Percentiles rank a stretch among this genome's conserved stretches.
Conservation (phyloP, 2,797 vertebrate genomes). For the Notolabrus celidotus region DNA sequence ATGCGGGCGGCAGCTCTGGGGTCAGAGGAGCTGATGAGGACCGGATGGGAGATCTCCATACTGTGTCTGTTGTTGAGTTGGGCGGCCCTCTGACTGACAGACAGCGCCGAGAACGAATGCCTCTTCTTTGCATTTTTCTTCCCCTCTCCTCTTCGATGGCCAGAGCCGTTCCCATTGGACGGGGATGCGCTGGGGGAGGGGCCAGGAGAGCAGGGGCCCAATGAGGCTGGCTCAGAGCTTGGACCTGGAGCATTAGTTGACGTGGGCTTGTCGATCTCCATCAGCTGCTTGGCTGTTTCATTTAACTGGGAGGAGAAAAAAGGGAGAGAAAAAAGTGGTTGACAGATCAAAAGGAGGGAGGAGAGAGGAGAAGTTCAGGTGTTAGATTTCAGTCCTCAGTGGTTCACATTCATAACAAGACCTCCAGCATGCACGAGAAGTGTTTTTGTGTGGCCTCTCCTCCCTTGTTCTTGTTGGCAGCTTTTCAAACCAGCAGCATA, state of each 20-base stretch:
- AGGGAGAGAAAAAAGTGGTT: slow-evolving; percentile 1
- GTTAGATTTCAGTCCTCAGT: slow-evolving; percentile 43
- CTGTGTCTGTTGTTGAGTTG: slow-evolving; percentile 96
- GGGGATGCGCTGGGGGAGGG: slow-evolving; percentile 76
- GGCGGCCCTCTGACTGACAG: slow-evolving; percentile 95
- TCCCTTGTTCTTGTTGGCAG: slow-evolving; percentile 53
- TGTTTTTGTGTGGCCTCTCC: slow-evolving; percentile 48
- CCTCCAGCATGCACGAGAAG: slow-evolving; percentile 25
- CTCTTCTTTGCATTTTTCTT: slow-evolving; percentile 99
- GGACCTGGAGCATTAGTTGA: slow-evolving; percentile 81
- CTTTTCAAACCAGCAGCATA: slow-evolving; percentile 55
- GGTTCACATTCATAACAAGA: slow-evolving; percentile 42
- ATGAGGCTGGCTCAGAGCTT: slow-evolving; percentile 77
- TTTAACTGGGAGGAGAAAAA: slow-evolving; percentile 87
- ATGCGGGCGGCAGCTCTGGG: slow-evolving; percentile 95
- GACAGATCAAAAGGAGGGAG: slow-evolving; percentile 11
- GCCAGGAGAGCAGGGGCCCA: slow-evolving; percentile 78
- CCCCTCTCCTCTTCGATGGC: slow-evolving; percentile 89
- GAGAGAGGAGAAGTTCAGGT: slow-evolving; percentile 24
- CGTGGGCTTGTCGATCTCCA: slow-evolving; percentile 95
- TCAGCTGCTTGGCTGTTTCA: slow-evolving; percentile 96
- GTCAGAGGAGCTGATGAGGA: slow-evolving; percentile 97
- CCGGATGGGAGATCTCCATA: slow-evolving; percentile 98
- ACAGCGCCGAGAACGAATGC: slow-evolving; percentile 96
- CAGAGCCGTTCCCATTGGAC: slow-evolving; percentile 80